These are phyloP conservation scores for Varanus salvator DNA, from an alignment of 2,113 vertebrate species.

Conservation along the genomic window DNA sequence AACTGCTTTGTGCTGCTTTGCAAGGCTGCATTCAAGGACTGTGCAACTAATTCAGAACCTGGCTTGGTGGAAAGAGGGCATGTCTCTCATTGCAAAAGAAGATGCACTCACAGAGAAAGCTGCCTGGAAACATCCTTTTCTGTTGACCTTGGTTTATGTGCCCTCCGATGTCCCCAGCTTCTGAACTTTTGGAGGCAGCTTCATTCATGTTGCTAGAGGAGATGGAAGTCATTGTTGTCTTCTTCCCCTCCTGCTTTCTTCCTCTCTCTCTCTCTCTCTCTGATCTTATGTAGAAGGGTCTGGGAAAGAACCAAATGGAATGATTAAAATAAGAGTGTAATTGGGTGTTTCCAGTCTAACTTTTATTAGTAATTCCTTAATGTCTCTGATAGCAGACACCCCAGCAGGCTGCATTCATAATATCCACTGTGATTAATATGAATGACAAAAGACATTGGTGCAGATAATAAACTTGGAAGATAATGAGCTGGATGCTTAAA, in stretches of 20 bases:
- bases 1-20: neutral
- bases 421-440: slow-evolving; percentile 56
- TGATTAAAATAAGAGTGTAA: slow-evolving; percentile 44
- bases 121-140: neutral
- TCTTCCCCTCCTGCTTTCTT: neutral
- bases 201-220: neutral
- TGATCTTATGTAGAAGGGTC: neutral
- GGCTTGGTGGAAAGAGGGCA: neutral
- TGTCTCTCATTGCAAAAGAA: neutral
- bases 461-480: slow-evolving; percentile 55
- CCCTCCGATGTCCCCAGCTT: slow-evolving; percentile 8
- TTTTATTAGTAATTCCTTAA: slow-evolving; percentile 58
- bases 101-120: neutral
- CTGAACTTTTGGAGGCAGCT: neutral
- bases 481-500: slow-evolving; percentile 63
- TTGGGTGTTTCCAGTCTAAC: slow-evolving; percentile 47
- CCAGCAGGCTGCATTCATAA: slow-evolving; percentile 36
- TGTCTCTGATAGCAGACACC: slow-evolving; percentile 43
- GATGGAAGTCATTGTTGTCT: neutral
- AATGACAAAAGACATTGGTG: slow-evolving; percentile 53
- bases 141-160: slow-evolving; percentile 11
- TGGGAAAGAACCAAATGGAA: slow-evolving; percentile 34
- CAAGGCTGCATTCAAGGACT: neutral
- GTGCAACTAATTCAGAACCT: neutral
- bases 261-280: neutral